Base-by-base conservation (phyloP, 1,140 invertebrate genomes). In the Agrilus planipennis region DNA sequence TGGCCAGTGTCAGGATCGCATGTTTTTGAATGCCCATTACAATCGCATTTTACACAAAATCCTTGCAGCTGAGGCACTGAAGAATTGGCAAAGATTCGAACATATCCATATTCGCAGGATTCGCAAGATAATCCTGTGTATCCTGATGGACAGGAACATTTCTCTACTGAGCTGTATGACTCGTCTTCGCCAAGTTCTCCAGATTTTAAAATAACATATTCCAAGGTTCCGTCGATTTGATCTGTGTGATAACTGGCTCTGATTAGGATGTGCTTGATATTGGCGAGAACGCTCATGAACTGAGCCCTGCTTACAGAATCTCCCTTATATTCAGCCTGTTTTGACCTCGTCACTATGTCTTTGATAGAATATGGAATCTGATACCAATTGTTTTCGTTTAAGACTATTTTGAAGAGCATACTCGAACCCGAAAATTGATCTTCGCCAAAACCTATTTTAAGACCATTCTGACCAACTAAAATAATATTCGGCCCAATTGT, bases 231-330 rank as follows among this genome's bases (percentile, higher is more conserved):
- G 67, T 94, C 89, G 42, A 89, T 80, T 67, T 99, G 93, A 58
- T 93, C 89, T 0, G 85, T 87, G 59, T 96, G 89, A 62, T 84
- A 98, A 39, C 89, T 87, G 0, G 89, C 90, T 41, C 91, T 71
- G 17, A 98, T 72, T 50, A 97, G 70, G 11, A 98, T 53, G 19
- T 81, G 67, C 43, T 81, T 77, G 0, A 99, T 53, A 48, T 89
- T 74, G 4, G 78, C 70, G n/a, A 98, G 62, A 1, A 92, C 75
- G 17, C 78, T 75, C 58, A 98, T 77, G 53, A 98, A 81, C 53
- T 95, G 79, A 4, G 67, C 60, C 43, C 88, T 70, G 1, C 76
- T 75, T 3, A 86, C 84, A 5, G 69, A 51, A 29, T 69, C 71
- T 17, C 76, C 71, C 41, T 68, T 68, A 61, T 75, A 82, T 44